Base-by-base conservation (phyloP, 1,140 invertebrate species). In the Euwallacea similis region DNA sequence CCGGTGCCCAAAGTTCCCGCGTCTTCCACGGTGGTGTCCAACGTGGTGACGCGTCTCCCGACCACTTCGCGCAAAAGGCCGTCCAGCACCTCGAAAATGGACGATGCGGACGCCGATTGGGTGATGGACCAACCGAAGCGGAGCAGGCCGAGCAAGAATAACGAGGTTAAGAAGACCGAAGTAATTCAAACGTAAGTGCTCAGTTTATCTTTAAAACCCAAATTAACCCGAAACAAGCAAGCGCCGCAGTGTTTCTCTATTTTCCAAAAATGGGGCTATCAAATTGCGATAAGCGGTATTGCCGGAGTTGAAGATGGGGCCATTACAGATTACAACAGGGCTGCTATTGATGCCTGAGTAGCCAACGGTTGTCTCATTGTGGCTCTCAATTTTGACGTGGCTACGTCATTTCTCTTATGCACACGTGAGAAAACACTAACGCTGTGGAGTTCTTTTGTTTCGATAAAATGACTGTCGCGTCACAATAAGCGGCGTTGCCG, bases 91-190 rank as follows among this genome's bases (percentile, higher is more conserved):
- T 74, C 75, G 4, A 73, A 81, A 0, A 84, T 84, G 7, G 80
- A 84, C 6, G 86, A 87, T 64, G 21, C 21, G 1, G 78, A 87
- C 64, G 78, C 79, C 7, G 86, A 89, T 69, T 88, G 87, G 88
- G 77, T 85, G 7, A 81, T 84, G 47, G 84, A 85, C 58, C 85
- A 84, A n/a, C 85, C 82, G 10, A 86, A 82, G 73, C 81, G 84
- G 44, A 76, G 69, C 64, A 63, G 79, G 59, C 76, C 79, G 2
- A 78, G 59, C 50, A 74, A 75, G 54, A 76, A 21, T 46, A 73
- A 43, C 13, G 79, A 79, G 53, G 72, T 56, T n/a, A 75, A 71
- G 60, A 79, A 78, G 73, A 66, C 69, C n/a, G 77, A 78, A 16
- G 63, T 21, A 42, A 74, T 74, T 55, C 7, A 64, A 69, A 76